A percentile compares a stretch with the other conserved stretches of the same genome.
phyloP scores from a whole-genome alignment of 2,797 vertebrate genomes.

The Lacerta agilis region DNA sequence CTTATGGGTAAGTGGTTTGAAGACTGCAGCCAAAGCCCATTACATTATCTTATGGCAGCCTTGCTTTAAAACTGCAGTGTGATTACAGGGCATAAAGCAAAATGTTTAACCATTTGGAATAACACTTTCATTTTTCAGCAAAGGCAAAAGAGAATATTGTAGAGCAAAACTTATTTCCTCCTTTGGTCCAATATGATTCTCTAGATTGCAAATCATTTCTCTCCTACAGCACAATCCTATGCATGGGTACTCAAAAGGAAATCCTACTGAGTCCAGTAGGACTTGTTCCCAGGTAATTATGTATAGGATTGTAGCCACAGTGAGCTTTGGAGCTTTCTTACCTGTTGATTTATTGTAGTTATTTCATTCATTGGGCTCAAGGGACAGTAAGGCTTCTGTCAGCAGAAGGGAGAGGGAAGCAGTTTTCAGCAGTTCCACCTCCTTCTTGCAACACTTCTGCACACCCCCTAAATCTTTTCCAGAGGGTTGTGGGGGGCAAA shows the following conservation, averaged over 20 bases:
- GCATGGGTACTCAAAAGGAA: not conserved
- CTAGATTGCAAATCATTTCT: not conserved
- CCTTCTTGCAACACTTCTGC: not conserved
- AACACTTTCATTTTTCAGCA: not conserved
- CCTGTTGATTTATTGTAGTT: not conserved
- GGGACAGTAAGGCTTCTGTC: too few species aligned
- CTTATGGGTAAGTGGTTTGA: not conserved
- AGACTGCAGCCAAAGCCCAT: not conserved
- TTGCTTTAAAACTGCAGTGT: slow-evolving; percentile 26
- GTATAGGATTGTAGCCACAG: not conserved
- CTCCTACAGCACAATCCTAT: not conserved
- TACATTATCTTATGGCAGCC: slow-evolving; percentile 17
- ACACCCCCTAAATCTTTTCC: too few species aligned
- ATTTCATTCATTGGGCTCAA: not conserved
- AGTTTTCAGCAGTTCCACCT: too few species aligned
- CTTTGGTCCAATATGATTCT: not conserved
- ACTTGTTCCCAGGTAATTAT: not conserved
- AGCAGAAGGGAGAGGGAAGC: too few species aligned
- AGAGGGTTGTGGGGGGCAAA: too few species aligned
- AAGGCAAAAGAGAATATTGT: not conserved
- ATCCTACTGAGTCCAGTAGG: not conserved
- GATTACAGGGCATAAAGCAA: not conserved
- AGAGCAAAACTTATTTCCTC: not conserved
- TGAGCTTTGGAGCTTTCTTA: not conserved
- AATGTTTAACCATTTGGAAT: slow-evolving; percentile 9